Evolutionary conservation across 1,140 invertebrate species (phyloP).

Genomic region (Papilio machaon): DNA sequence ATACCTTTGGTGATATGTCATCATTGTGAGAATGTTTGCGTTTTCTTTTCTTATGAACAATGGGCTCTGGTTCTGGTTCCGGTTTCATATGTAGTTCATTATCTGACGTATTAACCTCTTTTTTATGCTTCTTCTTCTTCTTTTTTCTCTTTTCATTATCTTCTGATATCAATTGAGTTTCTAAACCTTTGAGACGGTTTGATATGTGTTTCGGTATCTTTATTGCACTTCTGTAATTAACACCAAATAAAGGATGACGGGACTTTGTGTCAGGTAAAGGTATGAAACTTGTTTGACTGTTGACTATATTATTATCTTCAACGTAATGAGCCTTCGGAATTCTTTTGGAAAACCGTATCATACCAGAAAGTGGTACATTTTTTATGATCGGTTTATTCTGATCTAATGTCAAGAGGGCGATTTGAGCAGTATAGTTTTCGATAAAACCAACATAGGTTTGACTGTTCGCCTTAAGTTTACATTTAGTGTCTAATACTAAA

Average conservation of each 20-base stretch:
- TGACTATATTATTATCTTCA: conserved; percentile 53
- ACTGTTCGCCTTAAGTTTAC: conserved; percentile 64
- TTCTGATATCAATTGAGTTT: conserved; percentile 12
- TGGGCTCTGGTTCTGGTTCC: conserved; percentile 36
- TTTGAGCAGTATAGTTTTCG: conserved; percentile 43
- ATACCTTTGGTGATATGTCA: conserved; percentile 45
- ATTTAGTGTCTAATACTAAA: conserved; percentile 56
- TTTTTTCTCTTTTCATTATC: conserved; percentile 48
- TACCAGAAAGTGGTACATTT: conserved; percentile 51
- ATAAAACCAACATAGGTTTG: conserved; percentile 57
- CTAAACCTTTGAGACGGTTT: conserved; percentile 48
- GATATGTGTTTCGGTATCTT: conserved; percentile 54
- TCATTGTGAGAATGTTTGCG: conserved; percentile 40
- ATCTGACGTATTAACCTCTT: conserved; percentile 45
- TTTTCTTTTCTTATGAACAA: not conserved
- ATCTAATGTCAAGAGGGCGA: conserved; percentile 47
- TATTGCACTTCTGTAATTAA: conserved; percentile 63
- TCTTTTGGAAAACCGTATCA: conserved; percentile 57
- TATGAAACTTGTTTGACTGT: conserved; percentile 62
- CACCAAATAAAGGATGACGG: conserved; percentile 72
- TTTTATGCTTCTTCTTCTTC: conserved; percentile 59
- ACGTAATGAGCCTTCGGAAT: conserved; percentile 63
- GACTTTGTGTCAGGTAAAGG: conserved; percentile 70
- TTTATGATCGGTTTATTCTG: conserved; percentile 51
- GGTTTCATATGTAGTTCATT: conserved; percentile 35